Evolutionary conservation across 2,888 invertebrate species (phyloP), one percentile per base, ranked within the genome.

Genomic region (Nezara viridula): DNA sequence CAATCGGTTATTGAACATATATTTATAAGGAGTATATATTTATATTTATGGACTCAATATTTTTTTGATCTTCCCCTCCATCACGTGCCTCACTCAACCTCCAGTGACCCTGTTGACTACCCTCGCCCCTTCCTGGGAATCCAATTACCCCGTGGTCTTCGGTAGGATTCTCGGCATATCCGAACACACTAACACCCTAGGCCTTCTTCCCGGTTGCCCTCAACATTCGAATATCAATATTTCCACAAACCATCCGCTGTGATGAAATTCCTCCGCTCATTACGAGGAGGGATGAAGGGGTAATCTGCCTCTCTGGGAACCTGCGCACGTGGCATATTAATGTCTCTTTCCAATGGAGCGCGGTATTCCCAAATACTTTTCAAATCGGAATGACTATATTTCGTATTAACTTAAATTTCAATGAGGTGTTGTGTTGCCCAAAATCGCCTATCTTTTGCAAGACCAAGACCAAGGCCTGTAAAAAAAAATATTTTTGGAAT

Each of bases 131-230:
- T 27, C 19, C 66, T 19, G 32, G 7, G 66, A 73, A 73, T 73
- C 66, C 66, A 73, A 73, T 73, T 73, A 73, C 66, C 19, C 19
- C 19, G 16, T 37, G 66, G 66, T 73, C 66, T 9, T 73, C 66
- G 19, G 4, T 7, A 73, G 66, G 66, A 73, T 37, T 73, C 66
- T 32, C 37, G 66, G 32, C 32, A 37, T 73, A 73, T 73, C 66
- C 16, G 66, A 73, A 73, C 60, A 60, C 60, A 60, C 60, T 60
- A 73, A 73, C 66, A 73, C 66, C 37, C 66, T 21, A 37, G 37
- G 37, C 66, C 66, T 21, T 37, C 66, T 37, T 32, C 32, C 21
- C 6, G 60, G 66, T 16, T 19, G 27, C 14, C 19, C 66, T 19
- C 66, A 37, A 37, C 32, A 27, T 73, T 37, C 32, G 37, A 73